phyloP scores from a whole-genome alignment of 2,113 vertebrate species.

The Amphiprion percula region DNA sequence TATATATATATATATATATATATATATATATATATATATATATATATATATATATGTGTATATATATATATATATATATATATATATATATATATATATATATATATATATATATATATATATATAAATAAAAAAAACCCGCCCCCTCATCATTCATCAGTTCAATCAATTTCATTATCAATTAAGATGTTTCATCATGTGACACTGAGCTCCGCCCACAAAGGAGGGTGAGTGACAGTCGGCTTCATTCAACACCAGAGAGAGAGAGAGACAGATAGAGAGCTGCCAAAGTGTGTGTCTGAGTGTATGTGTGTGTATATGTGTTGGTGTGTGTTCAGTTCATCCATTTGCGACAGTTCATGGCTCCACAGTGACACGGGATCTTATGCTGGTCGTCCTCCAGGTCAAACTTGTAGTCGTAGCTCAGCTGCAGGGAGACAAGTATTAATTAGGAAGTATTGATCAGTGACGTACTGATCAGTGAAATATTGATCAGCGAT shows the following conservation, averaged over 20 bases:
- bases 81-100: no score
- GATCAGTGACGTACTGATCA: neutral
- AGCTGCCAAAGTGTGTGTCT: conserved; percentile 29
- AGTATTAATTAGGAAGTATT: neutral
- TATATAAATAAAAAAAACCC: conserved; percentile 61
- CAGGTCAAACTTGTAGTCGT: conserved; percentile 99
- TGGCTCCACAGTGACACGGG: conserved; percentile 97
- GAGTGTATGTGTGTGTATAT: conserved; percentile 33
- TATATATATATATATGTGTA: no score
- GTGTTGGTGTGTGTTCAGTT: conserved; percentile 84
- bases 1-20: no score
- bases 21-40: no score
- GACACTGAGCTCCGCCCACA: conserved; percentile 56
- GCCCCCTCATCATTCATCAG: conserved; percentile 62
- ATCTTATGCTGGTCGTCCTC: conserved; percentile 99
- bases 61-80: no score
- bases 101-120: no score
- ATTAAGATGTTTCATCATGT: conserved; percentile 32
- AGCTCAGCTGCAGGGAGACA: conserved; percentile 87
- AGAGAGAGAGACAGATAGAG: conserved; percentile 22
- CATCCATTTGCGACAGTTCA: conserved; percentile 99
- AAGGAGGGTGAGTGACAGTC: neutral
- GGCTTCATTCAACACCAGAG: conserved; percentile 36
- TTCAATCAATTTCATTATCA: conserved; percentile 32
- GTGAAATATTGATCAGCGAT: no score